Evolutionary conservation across 2,888 invertebrate species (phyloP), one percentile per base, ranked within the genome.

Genomic region (Papilio elwesi): DNA sequence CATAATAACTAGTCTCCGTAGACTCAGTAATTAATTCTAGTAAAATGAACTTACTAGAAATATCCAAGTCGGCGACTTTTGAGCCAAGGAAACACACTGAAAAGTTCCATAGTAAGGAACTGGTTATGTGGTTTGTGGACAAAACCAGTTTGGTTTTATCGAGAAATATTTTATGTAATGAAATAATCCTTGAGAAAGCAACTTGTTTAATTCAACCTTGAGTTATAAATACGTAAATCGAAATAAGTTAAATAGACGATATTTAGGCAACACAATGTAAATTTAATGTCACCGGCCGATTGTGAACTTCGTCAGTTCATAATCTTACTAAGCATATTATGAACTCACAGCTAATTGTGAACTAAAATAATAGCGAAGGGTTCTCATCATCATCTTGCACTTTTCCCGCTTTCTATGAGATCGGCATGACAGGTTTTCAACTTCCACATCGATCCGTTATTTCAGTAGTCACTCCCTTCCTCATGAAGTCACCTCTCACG

Each of bases 91-190:
- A 26, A 26, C 38, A 13, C 8, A 7, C 43, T 43, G 43, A 9
- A 59, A 38, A 59, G 13, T 7, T 59, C 38, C 26, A 38, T 6
- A 6, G 55, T 38, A 10, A 59, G n/a, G 38, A 59, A 59, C 59
- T n/a, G 38, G 59, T 59, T 59, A n/a, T 43, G n/a, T 9, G 43
- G 13, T n/a, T 38, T 9, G 9, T 59, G 38, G n/a, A 57, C 13
- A 13, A 59, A 4, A 12, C 15, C n/a, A 57, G 57, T 57, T n/a
- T 59, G 38, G 59, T 59, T 59, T 43, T 38, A 9, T 59, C 15
- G 59, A 59, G n/a, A 38, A 59, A 59, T 59, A 59, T 59, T 38
- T 38, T 62, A n/a, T 62, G 11, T 43, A 43, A 62, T 10, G 59
- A 43, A 43, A 43, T 15, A 43, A 62, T 62, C 43, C 43, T 62